Evolutionary conservation across 2,113 vertebrate genomes (phyloP), one percentile per base, ranked within the genome.

Genomic region (Polypterus bichir): DNA sequence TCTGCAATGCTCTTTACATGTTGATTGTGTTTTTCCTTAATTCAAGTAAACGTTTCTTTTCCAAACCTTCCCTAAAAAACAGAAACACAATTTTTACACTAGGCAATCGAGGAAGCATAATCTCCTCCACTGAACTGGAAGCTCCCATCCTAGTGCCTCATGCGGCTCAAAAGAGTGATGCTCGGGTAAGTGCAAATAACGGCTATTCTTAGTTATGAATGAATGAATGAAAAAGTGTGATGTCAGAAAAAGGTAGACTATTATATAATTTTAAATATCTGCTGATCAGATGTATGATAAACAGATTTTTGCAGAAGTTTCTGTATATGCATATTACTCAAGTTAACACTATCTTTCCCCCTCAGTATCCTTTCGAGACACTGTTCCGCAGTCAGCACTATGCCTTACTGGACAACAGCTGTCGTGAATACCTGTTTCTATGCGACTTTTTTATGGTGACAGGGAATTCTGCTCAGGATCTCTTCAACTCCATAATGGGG

Each of bases 361-460:
- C 56, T 5, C 57, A 5, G 9, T 4, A 8, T 48, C 9, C 92
- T 0, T 97, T 93, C 1, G 93, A 97, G 81, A 92, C 88, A 0
- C 79, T 97, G 59, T 97, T 97, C 66, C 90, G 93, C 69, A 95
- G 92, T 63, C 93, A 97, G 74, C 92, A 97, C 79, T 95, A 91
- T 0, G 92, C 92, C 1, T 84, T 95, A 9, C 77, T 95, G 48
- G 91, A 97, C 71, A 97, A 93, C 61, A 84, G 88, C 73, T 97
- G 93, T 77, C 81, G 92, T 0, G 92, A 95, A 56, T 94, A 71
- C 73, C 86, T 92, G 55, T 97, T 97, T 80, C 84, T 97, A 59
- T 89, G 84, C 0, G 92, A 97, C 66, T 97, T 97, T 80, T 97
- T 97, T 73, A 77, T 93, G 77, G 90, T 92, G 66, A 62, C 84